phyloP scores from a whole-genome alignment of 1,140 invertebrate species.

The Tetraneura akinire region DNA sequence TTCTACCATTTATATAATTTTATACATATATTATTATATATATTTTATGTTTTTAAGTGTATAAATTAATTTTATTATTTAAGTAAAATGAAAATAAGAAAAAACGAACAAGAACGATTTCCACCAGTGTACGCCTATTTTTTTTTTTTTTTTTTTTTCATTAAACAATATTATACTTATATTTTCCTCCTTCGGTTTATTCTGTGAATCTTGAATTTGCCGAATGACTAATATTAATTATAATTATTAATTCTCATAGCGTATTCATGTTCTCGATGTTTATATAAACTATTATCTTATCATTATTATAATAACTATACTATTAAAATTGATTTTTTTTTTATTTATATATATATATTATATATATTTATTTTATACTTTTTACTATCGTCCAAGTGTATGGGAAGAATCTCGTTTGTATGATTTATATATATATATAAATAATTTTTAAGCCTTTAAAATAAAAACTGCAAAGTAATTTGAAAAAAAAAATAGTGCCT shows the following conservation, averaged over 20 bases:
- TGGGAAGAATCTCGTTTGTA: slow-evolving; percentile 50
- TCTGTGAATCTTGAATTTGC: background rate
- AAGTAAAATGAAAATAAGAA: slow-evolving; percentile 17
- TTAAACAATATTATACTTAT: slow-evolving; percentile 24
- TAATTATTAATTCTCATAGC: slow-evolving; percentile 12
- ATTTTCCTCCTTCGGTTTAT: background rate
- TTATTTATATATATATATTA: too few species aligned
- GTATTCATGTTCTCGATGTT: slow-evolving; percentile 30
- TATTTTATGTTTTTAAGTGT: slow-evolving; percentile 52
- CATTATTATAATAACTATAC: slow-evolving; percentile 38
- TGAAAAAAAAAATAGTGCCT: background rate
- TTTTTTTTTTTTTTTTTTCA: slow-evolving; percentile 11
- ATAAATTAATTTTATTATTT: slow-evolving; percentile 51
- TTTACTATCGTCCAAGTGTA: slow-evolving; percentile 43
- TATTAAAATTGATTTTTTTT: slow-evolving; percentile 51
- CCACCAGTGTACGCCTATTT: slow-evolving; percentile 11
- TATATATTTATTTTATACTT: slow-evolving; percentile 34
- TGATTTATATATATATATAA: slow-evolving; percentile 46
- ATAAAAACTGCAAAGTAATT: slow-evolving; percentile 49
- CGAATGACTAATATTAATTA: slow-evolving; percentile 21
- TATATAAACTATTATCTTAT: slow-evolving; percentile 28
- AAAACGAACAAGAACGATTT: slow-evolving; percentile 38
- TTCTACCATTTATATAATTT: slow-evolving; percentile 52
- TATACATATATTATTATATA: slow-evolving; percentile 50
- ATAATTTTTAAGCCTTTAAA: slow-evolving; percentile 47